Percentiles rank a stretch among this genome's conserved stretches.
phyloP scores from a whole-genome alignment of 2,797 vertebrate genomes.

The Emydoidea blandingii region DNA sequence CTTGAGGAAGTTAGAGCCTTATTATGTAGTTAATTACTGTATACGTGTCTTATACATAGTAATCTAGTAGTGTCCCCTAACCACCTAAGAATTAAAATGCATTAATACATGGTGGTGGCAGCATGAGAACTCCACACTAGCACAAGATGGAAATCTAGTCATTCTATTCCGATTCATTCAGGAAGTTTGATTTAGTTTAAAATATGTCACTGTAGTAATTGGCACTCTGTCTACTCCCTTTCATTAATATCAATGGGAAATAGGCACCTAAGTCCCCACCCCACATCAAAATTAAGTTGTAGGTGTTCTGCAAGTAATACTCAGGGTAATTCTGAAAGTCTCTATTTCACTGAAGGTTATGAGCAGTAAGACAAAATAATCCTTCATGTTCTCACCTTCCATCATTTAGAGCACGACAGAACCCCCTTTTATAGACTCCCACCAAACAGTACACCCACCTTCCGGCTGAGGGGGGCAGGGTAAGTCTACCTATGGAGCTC shows the following conservation, averaged over 20 bases:
- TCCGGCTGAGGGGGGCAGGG: not conserved
- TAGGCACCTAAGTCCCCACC: too few species aligned
- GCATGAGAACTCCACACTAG: not conserved
- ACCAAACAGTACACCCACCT: not conserved
- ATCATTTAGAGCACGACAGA: not conserved
- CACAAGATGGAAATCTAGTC: not conserved
- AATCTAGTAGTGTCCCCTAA: not conserved
- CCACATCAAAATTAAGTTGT: not conserved
- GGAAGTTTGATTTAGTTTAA: not conserved
- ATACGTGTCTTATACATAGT: too few species aligned
- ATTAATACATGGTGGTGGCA: not conserved
- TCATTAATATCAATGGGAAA: not conserved
- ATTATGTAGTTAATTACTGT: not conserved
- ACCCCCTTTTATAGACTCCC: not conserved
- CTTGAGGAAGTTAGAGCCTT: not conserved
- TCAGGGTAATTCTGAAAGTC: not conserved
- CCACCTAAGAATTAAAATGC: not conserved
- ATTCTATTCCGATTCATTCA: not conserved
- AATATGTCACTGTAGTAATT: not conserved
- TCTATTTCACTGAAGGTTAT: not conserved
- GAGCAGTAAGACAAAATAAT: not conserved
- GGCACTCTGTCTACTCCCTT: too few species aligned
- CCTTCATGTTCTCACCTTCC: not conserved
- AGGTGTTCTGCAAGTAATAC: not conserved
- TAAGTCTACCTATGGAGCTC: not conserved